Conservation (phyloP, 2,113 vertebrate species). For the Pantherophis guttatus region DNA sequence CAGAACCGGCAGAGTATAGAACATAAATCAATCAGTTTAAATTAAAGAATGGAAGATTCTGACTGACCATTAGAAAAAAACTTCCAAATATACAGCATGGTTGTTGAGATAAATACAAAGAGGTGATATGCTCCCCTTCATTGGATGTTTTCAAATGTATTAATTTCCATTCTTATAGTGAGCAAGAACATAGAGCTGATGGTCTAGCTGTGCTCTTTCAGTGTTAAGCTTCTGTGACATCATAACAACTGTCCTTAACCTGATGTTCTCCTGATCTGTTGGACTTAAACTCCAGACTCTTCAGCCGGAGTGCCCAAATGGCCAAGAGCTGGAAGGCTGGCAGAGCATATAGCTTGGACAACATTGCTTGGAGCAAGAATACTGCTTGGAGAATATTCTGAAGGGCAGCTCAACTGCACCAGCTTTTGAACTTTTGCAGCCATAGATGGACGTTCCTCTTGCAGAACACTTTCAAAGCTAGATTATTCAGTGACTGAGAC, state of each 20-base stretch:
- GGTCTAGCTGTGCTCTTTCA: neutral
- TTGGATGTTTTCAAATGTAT: neutral
- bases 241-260: neutral
- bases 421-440: neutral
- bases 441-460: neutral
- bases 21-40: neutral
- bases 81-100: neutral
- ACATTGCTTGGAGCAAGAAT: neutral
- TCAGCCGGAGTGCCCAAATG: neutral
- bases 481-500: neutral
- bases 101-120: neutral
- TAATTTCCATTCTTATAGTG: neutral
- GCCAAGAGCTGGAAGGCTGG: neutral
- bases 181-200: neutral
- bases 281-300: neutral
- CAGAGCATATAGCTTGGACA: neutral
- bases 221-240: neutral
- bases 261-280: neutral
- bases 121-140: neutral
- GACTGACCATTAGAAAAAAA: neutral
- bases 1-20: neutral
- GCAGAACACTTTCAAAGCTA: rapidly evolving
- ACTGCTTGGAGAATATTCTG: neutral
- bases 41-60: neutral
- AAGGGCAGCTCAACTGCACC: neutral